These are phyloP conservation scores for Microcebus lehilahytsara DNA, from an alignment of 2,113 vertebrate genomes.

Conservation along the genomic window DNA sequence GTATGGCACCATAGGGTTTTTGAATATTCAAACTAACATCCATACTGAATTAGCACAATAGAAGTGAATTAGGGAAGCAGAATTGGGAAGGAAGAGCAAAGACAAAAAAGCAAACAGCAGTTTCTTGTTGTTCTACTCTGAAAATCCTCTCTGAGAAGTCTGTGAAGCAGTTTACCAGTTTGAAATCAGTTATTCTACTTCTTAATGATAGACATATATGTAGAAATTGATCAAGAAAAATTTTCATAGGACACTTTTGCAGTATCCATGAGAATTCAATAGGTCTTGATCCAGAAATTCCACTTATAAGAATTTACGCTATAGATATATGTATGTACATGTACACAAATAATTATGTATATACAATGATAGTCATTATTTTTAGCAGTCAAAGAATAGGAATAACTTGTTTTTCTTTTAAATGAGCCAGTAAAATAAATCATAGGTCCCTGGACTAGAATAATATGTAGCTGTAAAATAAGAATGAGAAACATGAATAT, in stretches of 20 bases:
- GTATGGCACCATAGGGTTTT: neutral
- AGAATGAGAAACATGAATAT: neutral
- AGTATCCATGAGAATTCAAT: neutral
- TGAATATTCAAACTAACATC: neutral
- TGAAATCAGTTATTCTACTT: neutral
- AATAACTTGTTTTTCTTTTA: neutral
- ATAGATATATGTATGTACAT: no score
- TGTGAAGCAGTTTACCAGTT: neutral
- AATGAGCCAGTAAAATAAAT: neutral
- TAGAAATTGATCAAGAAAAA: neutral
- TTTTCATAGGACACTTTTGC: neutral
- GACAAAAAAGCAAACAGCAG: neutral
- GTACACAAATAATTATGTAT: neutral
- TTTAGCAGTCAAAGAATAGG: conserved; percentile 14
- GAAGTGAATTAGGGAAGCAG: neutral
- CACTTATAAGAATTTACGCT: neutral
- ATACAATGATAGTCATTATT: neutral
- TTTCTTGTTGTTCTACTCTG: neutral
- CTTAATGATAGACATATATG: neutral
- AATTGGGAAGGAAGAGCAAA: neutral
- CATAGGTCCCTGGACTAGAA: neutral
- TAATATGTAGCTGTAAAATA: neutral
- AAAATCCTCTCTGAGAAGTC: neutral
- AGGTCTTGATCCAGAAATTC: neutral
- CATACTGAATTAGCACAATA: neutral